A percentile compares a stretch with the other conserved stretches of the same genome.
These are phyloP conservation scores for Cherax destructor DNA, from an alignment of 1,140 invertebrate genomes.

Conservation along the genomic window DNA sequence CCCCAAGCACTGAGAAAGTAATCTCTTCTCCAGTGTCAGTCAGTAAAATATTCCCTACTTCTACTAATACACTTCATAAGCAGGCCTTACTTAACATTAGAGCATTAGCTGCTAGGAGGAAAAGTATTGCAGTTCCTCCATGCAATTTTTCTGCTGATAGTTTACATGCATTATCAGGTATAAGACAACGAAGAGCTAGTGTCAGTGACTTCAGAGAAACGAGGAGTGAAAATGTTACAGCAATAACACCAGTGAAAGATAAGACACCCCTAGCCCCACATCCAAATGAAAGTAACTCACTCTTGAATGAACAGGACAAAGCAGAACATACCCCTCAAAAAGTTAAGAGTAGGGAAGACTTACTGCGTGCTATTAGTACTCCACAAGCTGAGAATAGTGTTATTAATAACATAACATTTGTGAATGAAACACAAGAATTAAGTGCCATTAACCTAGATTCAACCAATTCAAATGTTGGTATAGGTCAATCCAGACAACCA, in stretches of 20 bases:
- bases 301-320: neutral
- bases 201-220: conserved; percentile 39
- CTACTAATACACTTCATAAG: conserved; percentile 4
- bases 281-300: neutral
- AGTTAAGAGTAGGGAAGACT: conserved; percentile 30
- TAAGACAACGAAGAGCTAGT: conserved; percentile 22
- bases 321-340: conserved; percentile 5
- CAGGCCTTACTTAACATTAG: conserved; percentile 15
- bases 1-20: neutral
- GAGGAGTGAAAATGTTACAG: neutral
- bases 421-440: conserved; percentile 69
- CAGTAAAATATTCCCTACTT: neutral
- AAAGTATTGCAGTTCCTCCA: neutral
- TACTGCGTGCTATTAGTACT: conserved; percentile 68
- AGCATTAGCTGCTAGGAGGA: conserved; percentile 17
- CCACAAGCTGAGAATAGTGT: conserved; percentile 52
- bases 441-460: conserved; percentile 59
- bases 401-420: conserved; percentile 69
- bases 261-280: conserved; percentile 9
- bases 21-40: no score
- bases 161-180: neutral
- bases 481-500: neutral
- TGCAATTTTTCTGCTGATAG: neutral
- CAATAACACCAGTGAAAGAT: conserved; percentile 1
- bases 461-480: neutral